Conservation (phyloP, 2,888 invertebrate genomes). For the Cataglyphis cursor region DNA sequence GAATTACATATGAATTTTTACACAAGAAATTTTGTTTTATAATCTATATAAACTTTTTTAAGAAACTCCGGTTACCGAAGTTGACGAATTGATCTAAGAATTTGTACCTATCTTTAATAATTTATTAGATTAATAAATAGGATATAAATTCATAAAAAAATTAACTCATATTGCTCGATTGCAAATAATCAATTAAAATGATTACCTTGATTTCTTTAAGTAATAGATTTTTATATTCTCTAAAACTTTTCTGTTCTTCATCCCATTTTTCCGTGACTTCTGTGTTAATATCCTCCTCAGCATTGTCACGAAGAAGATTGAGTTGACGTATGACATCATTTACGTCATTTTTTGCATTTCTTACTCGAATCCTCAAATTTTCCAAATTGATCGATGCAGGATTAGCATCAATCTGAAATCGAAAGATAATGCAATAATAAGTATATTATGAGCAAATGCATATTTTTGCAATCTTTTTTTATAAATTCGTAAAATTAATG, state of each 20-base stretch:
- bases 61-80: neutral
- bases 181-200: neutral
- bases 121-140: neutral
- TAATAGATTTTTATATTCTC: neutral
- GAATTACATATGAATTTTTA: neutral
- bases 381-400: neutral
- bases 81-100: neutral
- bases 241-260: neutral
- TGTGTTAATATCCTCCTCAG: neutral
- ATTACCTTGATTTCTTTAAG: constrained; percentile 1
- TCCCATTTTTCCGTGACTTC: neutral
- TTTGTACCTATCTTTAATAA: neutral
- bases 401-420: neutral
- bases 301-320: neutral
- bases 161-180: neutral
- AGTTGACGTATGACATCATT: neutral
- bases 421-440: neutral
- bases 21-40: neutral
- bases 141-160: neutral
- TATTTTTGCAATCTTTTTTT: neutral
- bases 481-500: neutral
- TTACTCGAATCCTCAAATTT: neutral
- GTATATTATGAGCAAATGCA: neutral
- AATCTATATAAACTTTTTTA: neutral
- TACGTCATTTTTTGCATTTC: neutral